Evolutionary conservation across 2,888 invertebrate species (phyloP).

Genomic region (Amblyjoppa proteus): DNA sequence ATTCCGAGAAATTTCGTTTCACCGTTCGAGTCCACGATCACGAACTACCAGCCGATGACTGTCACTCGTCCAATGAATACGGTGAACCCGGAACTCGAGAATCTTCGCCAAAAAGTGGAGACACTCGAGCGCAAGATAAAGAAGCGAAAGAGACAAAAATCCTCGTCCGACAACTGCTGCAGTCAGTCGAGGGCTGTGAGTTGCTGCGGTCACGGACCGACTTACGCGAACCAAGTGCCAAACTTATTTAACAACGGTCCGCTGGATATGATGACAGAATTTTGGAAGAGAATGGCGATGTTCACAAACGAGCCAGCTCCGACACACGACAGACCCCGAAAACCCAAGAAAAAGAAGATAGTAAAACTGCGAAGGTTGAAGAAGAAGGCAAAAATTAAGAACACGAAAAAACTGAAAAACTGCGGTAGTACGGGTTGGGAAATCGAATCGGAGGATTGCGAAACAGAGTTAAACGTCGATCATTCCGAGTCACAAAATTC

Average conservation of each 20-base stretch:
- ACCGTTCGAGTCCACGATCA: neutral
- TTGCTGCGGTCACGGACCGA: conserved; percentile 56
- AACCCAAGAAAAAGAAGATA: conserved; percentile 13
- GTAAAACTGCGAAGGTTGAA: conserved; percentile 33
- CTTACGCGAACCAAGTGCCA: conserved; percentile 9
- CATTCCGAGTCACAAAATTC: neutral
- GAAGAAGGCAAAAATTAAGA: conserved; percentile 23
- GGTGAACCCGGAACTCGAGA: conserved; percentile 59
- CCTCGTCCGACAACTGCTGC: conserved; percentile 40
- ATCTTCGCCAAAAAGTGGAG: conserved; percentile 69
- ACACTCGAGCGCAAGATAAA: conserved; percentile 72
- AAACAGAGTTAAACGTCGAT: neutral
- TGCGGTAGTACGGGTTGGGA: conserved; percentile 45
- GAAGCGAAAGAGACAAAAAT: conserved; percentile 55
- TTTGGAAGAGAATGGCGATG: conserved; percentile 63
- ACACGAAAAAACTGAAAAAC: conserved; percentile 17
- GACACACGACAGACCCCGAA: neutral
- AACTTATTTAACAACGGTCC: conserved; percentile 29
- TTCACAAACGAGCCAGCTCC: conserved; percentile 25
- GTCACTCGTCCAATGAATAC: neutral
- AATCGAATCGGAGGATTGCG: conserved; percentile 51
- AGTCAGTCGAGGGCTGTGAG: conserved; percentile 33
- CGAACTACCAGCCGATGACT: neutral
- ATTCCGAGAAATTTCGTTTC: conserved; percentile 8
- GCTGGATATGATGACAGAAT: conserved; percentile 62